phyloP scores from a whole-genome alignment of 2,888 invertebrate genomes.

The Hemaris fuciformis region DNA sequence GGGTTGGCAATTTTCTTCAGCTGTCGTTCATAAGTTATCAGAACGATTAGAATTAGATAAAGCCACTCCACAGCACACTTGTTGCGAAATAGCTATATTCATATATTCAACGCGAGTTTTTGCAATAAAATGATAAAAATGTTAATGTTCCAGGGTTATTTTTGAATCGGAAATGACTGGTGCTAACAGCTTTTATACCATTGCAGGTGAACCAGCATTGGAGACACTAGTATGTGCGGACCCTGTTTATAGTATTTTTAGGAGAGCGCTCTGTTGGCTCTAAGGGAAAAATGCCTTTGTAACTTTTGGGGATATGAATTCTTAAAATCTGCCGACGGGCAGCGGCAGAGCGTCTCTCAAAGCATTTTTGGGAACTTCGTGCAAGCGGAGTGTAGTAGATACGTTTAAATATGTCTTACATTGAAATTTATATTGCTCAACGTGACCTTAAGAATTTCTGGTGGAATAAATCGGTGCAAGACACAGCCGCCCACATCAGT shows the following conservation, averaged over 20 bases:
- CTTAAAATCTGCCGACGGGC: background rate
- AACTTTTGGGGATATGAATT: background rate
- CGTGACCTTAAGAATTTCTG: background rate
- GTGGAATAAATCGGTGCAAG: background rate
- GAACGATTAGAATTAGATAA: conserved; percentile 9
- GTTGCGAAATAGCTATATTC: background rate
- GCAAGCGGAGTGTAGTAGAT: too few relatives aligned
- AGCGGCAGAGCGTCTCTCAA: background rate
- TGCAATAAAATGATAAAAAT: conserved; percentile 6
- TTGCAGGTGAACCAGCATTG: background rate
- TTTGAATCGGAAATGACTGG: background rate
- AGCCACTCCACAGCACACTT: conserved; percentile 7
- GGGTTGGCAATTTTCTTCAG: conserved; percentile 8
- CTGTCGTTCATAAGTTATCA: conserved; percentile 7
- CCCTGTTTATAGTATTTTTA: background rate
- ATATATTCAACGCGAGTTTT: background rate
- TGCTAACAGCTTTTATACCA: background rate
- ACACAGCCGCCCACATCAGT: background rate
- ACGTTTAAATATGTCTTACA: background rate
- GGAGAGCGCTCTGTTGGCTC: background rate
- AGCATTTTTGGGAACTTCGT: background rate
- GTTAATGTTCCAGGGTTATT: background rate
- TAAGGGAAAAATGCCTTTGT: background rate
- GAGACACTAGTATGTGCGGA: background rate
- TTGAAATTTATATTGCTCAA: background rate